These are phyloP conservation scores for Chloropsis hardwickii DNA, from an alignment of 2,113 vertebrate genomes.

Conservation along the genomic window DNA sequence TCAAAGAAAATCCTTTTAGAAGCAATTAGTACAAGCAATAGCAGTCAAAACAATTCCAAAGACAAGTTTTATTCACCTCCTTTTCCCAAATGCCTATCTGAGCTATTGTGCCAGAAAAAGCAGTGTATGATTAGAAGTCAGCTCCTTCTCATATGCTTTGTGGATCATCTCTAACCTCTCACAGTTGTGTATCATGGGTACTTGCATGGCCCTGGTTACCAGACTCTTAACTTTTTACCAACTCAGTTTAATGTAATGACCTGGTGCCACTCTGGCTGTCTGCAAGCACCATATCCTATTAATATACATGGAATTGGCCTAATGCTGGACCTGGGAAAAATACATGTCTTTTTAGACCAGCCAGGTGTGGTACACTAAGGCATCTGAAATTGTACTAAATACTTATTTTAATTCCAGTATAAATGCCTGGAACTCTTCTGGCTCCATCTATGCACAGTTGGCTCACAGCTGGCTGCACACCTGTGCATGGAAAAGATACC, in stretches of 20 bases:
- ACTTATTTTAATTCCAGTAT: neutral
- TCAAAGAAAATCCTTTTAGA: slow-evolving; percentile 13
- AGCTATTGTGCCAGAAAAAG: neutral
- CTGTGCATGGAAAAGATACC: neutral
- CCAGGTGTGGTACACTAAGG: neutral
- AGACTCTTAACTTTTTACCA: neutral
- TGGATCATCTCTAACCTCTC: neutral
- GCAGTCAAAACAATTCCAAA: neutral
- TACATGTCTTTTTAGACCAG: neutral
- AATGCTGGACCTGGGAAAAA: neutral
- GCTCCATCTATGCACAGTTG: neutral
- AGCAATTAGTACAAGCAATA: neutral
- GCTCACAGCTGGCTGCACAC: neutral
- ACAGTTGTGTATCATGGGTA: neutral
- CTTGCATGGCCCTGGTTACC: neutral
- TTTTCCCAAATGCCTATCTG: neutral
- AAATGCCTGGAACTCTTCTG: neutral
- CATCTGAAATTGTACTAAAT: neutral
- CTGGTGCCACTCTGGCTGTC: neutral
- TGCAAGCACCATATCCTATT: neutral
- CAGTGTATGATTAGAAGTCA: neutral
- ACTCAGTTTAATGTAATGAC: neutral
- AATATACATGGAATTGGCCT: neutral
- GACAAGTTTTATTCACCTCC: neutral
- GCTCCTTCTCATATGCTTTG: neutral